phyloP scores from a whole-genome alignment of 2,113 vertebrate genomes.

The Cephalopholis sonnerati region DNA sequence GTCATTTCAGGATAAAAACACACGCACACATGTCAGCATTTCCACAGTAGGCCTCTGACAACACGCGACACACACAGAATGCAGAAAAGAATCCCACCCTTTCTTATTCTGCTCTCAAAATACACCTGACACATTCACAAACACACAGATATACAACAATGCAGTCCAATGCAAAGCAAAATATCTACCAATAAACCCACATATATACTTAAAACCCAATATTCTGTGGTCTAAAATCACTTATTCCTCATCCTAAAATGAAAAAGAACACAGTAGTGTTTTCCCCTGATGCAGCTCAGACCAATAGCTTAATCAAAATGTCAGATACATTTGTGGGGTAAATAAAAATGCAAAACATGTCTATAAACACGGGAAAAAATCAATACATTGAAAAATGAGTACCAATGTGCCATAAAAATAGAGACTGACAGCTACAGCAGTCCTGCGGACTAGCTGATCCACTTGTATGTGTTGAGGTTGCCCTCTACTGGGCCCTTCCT shows the following conservation, averaged over 20 bases:
- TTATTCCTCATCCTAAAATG: not conserved
- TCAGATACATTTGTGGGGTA: not conserved
- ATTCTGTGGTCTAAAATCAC: not conserved
- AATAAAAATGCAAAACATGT: not conserved
- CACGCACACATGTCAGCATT: slow-evolving; percentile 36
- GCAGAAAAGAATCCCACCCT: not conserved
- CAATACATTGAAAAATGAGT: not conserved
- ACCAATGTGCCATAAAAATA: not conserved
- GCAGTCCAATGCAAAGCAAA: not conserved
- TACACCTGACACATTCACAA: slow-evolving; percentile 24
- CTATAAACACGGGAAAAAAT: not conserved
- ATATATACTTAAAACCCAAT: not conserved
- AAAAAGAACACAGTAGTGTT: not conserved
- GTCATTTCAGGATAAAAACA: slow-evolving; percentile 50
- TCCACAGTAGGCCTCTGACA: slow-evolving; percentile 38
- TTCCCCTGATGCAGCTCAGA: not conserved
- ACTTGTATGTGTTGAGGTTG: slow-evolving; percentile 57
- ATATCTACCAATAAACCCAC: not conserved
- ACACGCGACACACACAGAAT: slow-evolving; percentile 9
- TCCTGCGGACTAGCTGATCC: not conserved
- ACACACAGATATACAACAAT: not conserved
- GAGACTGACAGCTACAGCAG: not conserved
- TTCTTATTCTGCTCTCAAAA: slow-evolving; percentile 33
- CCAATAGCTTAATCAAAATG: not conserved
- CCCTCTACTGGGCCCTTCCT: slow-evolving; percentile 73